Evolutionary conservation across 2,888 invertebrate species (phyloP), one percentile per base, ranked within the genome.

Genomic region (Microctonus brassicae): DNA sequence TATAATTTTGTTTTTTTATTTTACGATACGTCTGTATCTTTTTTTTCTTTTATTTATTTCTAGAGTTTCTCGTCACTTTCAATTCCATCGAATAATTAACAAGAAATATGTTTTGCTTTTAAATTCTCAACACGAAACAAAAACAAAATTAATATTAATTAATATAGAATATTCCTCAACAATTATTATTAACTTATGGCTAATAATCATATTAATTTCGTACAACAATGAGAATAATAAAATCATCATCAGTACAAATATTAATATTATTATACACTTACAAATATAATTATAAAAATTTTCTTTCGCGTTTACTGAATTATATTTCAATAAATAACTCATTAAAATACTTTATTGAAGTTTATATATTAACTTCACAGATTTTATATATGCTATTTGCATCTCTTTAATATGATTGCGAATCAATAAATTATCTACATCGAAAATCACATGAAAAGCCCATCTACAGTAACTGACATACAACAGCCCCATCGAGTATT

Each of bases 401-500:
- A 65, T 65, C 39, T 34, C 33, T 65, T 53, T 20, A 58, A 58
- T 58, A 42, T 29, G 9, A 67, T 52, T 22, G 9, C 52, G 34
- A 68, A 68, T 61, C 68, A 60, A 36, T 60, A 52, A 47, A 68
- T 68, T 26, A 26, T 29, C 52, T 55, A 55, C 36, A 42, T 20
- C 20, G 55, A 55, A 26, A 42, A 57, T 57, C 62, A 69, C 58
- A 58, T 47, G 29, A 22, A 69, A 69, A 69, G 22, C 58, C 53
- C 29, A 13, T 24, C n/a, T 17, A 4, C 24, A 62, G 73, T 75
- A 75, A 73, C 73, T 72, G 72, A 74, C 73, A 73, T 75, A 75
- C 76, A 78, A 76, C 73, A 83, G 80, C 78, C 47, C 80, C 82
- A 84, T 84, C 78, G 83, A 82, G 84, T 84, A 84, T 85, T 84